Percentiles rank a stretch among this genome's conserved stretches.
Conservation (phyloP, 2,888 invertebrate genomes). For the Falcaria lacertinaria region DNA sequence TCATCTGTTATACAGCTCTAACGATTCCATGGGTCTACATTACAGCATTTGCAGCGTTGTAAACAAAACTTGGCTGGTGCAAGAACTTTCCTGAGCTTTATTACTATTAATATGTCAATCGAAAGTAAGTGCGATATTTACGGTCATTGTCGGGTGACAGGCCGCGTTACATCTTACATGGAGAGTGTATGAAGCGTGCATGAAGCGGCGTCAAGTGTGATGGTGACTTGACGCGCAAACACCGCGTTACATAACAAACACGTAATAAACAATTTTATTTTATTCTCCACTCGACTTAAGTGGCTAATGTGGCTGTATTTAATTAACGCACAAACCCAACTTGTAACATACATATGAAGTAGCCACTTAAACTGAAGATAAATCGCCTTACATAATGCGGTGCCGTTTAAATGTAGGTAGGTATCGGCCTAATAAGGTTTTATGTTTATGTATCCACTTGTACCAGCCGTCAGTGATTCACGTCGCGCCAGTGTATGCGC, state of each 20-base stretch:
- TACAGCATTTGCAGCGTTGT: background rate
- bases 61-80: background rate
- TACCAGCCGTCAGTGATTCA: conserved; percentile 26
- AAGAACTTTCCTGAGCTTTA: conserved; percentile 17
- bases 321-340: conserved; percentile 23
- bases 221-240: background rate
- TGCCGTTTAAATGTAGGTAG: background rate
- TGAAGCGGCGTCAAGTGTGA: background rate
- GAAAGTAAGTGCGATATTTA: conserved; percentile 42
- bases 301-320: conserved; percentile 23
- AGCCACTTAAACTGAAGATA: background rate
- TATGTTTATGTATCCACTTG: background rate
- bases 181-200: background rate
- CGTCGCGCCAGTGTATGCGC: conserved; percentile 49
- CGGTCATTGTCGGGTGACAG: conserved; percentile 26
- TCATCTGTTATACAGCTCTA: too few species aligned
- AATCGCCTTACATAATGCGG: background rate
- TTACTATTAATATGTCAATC: conserved; percentile 32
- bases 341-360: conserved; percentile 12
- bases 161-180: conserved; percentile 6
- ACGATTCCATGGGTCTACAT: too few species aligned
- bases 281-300: conserved; percentile 29
- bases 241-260: conserved; percentile 23
- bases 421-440: background rate
- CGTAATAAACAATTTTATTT: conserved; percentile 30